Evolutionary conservation across 2,797 vertebrate genomes (phyloP).

Genomic region (Falco biarmicus): DNA sequence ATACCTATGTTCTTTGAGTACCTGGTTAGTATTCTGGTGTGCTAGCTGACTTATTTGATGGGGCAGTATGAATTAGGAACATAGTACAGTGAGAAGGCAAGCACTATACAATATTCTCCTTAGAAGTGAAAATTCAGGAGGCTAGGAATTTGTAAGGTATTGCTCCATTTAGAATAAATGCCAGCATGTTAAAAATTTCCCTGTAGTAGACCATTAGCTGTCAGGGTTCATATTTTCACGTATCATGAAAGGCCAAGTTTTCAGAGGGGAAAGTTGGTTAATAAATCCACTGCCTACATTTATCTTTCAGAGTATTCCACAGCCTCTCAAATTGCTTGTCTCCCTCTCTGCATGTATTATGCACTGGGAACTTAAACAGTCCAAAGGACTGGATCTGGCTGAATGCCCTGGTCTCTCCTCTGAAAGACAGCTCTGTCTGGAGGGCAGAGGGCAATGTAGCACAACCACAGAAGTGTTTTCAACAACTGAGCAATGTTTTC

Average conservation of each 20-base stretch:
- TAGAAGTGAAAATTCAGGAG: background rate
- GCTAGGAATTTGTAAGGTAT: background rate
- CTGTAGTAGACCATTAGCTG: background rate
- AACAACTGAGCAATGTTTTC: background rate
- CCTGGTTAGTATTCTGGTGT: background rate
- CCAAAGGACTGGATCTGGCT: background rate
- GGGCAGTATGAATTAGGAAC: background rate
- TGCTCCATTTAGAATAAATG: background rate
- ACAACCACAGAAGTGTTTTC: background rate
- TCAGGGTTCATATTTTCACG: background rate
- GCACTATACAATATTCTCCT: background rate
- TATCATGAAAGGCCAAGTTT: background rate
- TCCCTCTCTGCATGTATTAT: background rate
- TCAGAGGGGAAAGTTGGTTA: background rate
- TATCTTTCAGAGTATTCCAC: background rate
- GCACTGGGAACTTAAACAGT: background rate
- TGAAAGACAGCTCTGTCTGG: slow-evolving; percentile 33
- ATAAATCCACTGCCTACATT: slow-evolving; percentile 19
- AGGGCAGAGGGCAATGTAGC: slow-evolving; percentile 35
- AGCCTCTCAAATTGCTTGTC: background rate
- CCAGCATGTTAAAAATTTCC: background rate
- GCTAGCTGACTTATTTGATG: background rate
- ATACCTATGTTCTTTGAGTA: background rate
- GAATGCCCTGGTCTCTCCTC: background rate
- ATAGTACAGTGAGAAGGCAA: background rate